These are phyloP conservation scores for Pangasius macronema DNA, from an alignment of 2,797 vertebrate genomes.

Conservation along the genomic window DNA sequence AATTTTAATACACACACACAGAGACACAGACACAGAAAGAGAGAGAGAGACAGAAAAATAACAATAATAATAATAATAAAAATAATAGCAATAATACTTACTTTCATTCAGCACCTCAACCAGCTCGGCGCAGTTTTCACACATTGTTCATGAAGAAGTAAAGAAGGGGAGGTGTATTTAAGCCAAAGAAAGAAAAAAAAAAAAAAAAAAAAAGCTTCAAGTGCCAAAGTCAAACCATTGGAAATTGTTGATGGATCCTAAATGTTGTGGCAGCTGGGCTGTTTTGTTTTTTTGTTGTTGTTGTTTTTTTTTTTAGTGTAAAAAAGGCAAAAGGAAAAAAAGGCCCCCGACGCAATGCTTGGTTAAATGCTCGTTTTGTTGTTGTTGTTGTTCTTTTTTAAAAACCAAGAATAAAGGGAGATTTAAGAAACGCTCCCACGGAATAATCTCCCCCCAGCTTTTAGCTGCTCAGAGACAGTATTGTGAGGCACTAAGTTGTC, in stretches of 20 bases:
- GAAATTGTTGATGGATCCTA: slow-evolving; percentile 68
- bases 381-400: not conserved
- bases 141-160: slow-evolving; percentile 91
- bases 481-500: slow-evolving; percentile 64
- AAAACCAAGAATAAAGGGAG: not conserved
- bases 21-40: not conserved
- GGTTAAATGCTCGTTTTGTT: slow-evolving; percentile 10
- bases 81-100: slow-evolving; percentile 75
- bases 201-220: slow-evolving; percentile 51
- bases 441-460: not conserved
- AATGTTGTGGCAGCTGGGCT: slow-evolving; percentile 63
- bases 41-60: too few species aligned
- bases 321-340: not conserved
- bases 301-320: slow-evolving; percentile 23
- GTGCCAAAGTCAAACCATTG: slow-evolving; percentile 83
- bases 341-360: slow-evolving; percentile 50
- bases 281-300: slow-evolving; percentile 47
- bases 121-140: slow-evolving; percentile 99
- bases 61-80: not conserved
- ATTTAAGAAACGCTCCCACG: not conserved
- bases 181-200: not conserved
- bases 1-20: not conserved
- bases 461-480: slow-evolving; percentile 55
- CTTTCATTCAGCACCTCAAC: slow-evolving; percentile 98
- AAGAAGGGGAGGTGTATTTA: too few species aligned